Evolutionary conservation across 2,797 vertebrate genomes (phyloP), one percentile per base, ranked within the genome.

Genomic region (Gambelia wislizenii): DNA sequence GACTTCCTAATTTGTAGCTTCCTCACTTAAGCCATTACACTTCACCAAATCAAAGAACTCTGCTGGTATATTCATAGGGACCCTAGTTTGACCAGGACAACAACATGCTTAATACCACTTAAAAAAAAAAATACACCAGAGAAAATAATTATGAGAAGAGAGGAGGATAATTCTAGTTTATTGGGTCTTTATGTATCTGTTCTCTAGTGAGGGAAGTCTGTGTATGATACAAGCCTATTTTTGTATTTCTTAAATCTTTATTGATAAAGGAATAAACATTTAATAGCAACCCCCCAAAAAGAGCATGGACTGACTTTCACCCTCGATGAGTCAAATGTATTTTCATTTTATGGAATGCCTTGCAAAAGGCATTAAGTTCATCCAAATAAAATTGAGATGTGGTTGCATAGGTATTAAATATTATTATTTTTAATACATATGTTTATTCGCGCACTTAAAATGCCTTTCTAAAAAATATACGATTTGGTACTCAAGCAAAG

Each of bases 371-470:
- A 59, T 14, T 18, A 4, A 4, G 54, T 47, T 79, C 61, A 76
- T 64, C 20, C 64, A 86, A 82, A 64, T 83, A 44, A 86, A 83
- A 86, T 74, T n/a, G 64, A 86, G 74, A 72, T 74, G 75, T 42
- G 72, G 20, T 25, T 20, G 25, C 13, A 47, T n/a, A 61, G 10
- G 33, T 83, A 76, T 83, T 82, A 89, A 80, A 75, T 44, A 61
- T 59, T 33, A 74, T 64, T 89, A 64, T 82, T 89, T 82, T 82
- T 83, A 86, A 88, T 42, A 36, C 36, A 77, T 56, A 39, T 86
- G 30, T 86, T 83, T 83, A 69, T 86, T 75, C 36, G 9, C 44
- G 12, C 36, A 78, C 74, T 83, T 85, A 85, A 88, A 82, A 77
- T 47, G 86, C 59, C 83, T 85, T 70, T 83, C 61, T 77, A 77